These are phyloP conservation scores for Corythoichthys intestinalis DNA, from an alignment of 2,113 vertebrate species.

Conservation along the genomic window DNA sequence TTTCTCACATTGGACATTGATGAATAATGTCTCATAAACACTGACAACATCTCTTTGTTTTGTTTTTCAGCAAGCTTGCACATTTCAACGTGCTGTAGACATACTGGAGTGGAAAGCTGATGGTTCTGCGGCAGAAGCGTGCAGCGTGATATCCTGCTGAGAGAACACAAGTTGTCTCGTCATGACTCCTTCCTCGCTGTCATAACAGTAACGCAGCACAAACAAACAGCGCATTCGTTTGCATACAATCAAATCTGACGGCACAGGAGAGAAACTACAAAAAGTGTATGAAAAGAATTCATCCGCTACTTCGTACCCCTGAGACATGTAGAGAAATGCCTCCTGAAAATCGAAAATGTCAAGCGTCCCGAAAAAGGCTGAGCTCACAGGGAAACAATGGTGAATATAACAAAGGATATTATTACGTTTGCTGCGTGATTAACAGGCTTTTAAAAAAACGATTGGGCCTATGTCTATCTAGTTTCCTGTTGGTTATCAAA, in stretches of 20 bases:
- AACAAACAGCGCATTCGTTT: conserved; percentile 3
- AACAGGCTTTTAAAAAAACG: not conserved
- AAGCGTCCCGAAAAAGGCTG: not conserved
- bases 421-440: not conserved
- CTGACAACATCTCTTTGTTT: conserved; percentile 2
- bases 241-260: not conserved
- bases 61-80: conserved; percentile 6
- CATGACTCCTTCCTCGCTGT: conserved; percentile 7
- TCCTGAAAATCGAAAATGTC: conserved; percentile 1
- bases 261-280: not conserved
- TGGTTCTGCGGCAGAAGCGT: not conserved
- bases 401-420: not conserved
- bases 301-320: not conserved
- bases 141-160: conserved; percentile 1
- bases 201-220: not conserved
- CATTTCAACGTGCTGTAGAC: not conserved
- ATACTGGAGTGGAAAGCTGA: not conserved
- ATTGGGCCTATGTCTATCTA: not conserved
- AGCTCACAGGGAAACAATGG: conserved; percentile 1
- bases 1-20: not conserved
- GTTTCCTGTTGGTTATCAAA: not conserved
- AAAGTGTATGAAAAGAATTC: not conserved
- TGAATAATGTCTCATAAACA: conserved; percentile 2
- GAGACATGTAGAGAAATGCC: not conserved
- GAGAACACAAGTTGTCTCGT: conserved; percentile 9